Conservation (phyloP, 2,113 vertebrate genomes). For the Pseudorectes ferrugineus region DNA sequence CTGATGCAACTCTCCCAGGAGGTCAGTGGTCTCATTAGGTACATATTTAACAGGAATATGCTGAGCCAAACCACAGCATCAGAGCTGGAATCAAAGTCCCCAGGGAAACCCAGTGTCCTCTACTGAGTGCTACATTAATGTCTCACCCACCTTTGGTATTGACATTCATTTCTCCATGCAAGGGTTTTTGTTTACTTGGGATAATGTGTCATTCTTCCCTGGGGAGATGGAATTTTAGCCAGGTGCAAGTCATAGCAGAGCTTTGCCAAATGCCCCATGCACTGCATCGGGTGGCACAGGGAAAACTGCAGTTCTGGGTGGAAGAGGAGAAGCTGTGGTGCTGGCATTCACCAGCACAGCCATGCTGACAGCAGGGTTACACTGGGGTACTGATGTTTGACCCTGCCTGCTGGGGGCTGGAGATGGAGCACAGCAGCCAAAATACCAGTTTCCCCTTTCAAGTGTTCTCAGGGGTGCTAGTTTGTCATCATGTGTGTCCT, state of each 20-base stretch:
- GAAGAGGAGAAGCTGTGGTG: neutral
- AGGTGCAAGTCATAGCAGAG: neutral
- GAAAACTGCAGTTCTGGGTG: neutral
- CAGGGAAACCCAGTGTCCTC: neutral
- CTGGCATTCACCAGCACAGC: neutral
- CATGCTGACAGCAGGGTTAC: neutral
- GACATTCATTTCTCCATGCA: neutral
- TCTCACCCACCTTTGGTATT: neutral
- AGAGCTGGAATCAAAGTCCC: neutral
- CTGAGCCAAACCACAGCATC: neutral
- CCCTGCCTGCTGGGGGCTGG: neutral
- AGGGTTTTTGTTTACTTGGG: neutral
- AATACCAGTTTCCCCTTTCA: neutral
- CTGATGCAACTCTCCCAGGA: neutral
- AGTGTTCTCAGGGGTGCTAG: neutral
- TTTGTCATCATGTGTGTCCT: neutral
- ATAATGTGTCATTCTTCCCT: neutral
- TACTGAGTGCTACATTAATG: neutral
- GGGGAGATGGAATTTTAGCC: neutral
- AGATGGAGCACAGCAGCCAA: neutral
- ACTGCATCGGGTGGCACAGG: neutral
- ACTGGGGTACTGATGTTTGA: neutral
- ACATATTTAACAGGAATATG: neutral
- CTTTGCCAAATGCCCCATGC: neutral
- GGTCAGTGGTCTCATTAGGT: neutral